A percentile compares a stretch with the other conserved stretches of the same genome.
phyloP scores from a whole-genome alignment of 2,113 vertebrate species.

The Rhabdornis inornatus region DNA sequence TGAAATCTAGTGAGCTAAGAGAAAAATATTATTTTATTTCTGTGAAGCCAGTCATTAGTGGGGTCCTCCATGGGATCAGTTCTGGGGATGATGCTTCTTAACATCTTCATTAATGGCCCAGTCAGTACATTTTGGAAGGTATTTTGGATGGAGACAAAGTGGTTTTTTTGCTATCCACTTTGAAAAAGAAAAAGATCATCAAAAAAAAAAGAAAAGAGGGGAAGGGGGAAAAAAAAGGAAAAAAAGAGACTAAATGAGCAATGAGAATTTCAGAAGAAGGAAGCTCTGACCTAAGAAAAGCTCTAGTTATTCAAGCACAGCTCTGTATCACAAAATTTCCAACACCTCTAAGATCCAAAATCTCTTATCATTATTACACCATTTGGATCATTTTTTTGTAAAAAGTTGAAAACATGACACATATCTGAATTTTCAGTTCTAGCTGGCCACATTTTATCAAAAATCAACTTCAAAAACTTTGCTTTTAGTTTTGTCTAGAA shows the following conservation, averaged over 20 bases:
- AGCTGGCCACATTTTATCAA: not conserved
- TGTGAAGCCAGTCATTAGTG: not conserved
- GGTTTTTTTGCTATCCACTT: not conserved
- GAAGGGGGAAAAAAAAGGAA: accelerated
- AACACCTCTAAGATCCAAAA: not conserved
- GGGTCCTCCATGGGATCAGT: not conserved
- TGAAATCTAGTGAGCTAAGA: not conserved
- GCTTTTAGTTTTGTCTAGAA: not conserved
- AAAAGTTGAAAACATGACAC: not conserved
- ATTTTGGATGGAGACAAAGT: not conserved
- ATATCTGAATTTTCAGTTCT: not conserved
- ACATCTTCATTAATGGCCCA: not conserved
- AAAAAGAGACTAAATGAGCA: not conserved
- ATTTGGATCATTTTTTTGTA: not conserved
- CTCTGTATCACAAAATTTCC: not conserved
- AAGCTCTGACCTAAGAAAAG: not conserved
- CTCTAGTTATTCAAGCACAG: not conserved
- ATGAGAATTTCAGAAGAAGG: not conserved
- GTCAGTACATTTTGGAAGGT: not conserved
- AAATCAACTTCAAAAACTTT: not conserved
- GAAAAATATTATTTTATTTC: not conserved
- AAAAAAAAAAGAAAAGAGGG: not conserved
- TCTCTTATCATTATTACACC: not conserved
- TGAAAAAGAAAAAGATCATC: not conserved
- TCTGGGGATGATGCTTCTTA: not conserved